These are phyloP conservation scores for Leptopilina clavipes DNA, from an alignment of 1,140 invertebrate species.

Conservation along the genomic window DNA sequence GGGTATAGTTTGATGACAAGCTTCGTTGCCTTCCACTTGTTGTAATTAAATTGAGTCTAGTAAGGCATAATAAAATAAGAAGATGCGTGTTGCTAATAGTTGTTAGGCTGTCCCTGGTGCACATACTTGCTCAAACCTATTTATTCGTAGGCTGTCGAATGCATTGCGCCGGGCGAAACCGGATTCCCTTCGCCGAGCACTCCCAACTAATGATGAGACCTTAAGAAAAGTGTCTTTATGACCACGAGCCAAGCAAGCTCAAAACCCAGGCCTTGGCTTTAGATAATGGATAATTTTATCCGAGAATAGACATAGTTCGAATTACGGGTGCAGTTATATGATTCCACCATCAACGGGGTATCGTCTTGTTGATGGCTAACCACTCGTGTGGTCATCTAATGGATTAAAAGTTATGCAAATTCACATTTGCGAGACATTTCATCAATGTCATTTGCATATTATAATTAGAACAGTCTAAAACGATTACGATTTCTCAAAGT, in stretches of 20 bases:
- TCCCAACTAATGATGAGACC: slow-evolving; percentile 59
- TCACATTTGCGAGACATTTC: background rate
- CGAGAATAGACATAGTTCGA: slow-evolving; percentile 8
- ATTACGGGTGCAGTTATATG: slow-evolving; percentile 28
- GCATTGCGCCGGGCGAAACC: slow-evolving; percentile 52
- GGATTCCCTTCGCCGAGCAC: slow-evolving; percentile 54
- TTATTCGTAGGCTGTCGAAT: slow-evolving; percentile 18
- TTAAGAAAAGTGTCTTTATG: slow-evolving; percentile 56
- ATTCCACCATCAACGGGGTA: background rate
- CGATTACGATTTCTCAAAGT: background rate
- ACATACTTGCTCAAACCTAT: slow-evolving; percentile 14
- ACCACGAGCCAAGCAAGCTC: slow-evolving; percentile 39
- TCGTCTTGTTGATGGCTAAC: slow-evolving; percentile 1
- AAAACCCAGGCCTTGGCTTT: slow-evolving; percentile 1
- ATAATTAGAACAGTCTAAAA: background rate
- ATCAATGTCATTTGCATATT: slow-evolving; percentile 13
- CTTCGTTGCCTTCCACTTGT: background rate
- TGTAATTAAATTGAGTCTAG: slow-evolving; percentile 15
- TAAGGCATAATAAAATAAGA: background rate
- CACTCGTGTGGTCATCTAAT: slow-evolving; percentile 12
- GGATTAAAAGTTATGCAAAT: background rate
- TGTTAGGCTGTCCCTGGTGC: background rate
- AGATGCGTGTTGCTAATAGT: background rate
- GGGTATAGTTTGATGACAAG: background rate
- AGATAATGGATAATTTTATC: slow-evolving; percentile 42